Base-by-base conservation (phyloP, 1,140 invertebrate genomes). In the Neelides sp. region DNA sequence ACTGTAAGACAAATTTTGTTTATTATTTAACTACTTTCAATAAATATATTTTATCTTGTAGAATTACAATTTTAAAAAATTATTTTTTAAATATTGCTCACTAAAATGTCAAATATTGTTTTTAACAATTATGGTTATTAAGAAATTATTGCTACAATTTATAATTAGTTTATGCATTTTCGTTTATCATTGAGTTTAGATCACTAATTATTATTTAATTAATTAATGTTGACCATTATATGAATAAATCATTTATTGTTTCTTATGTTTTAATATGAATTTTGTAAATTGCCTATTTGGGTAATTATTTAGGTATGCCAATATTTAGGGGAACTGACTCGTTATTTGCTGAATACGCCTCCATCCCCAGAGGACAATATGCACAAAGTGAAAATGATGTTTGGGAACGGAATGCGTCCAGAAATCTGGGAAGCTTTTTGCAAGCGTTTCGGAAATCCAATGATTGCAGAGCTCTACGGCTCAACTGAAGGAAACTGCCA, bases 311-410 rank as follows among this genome's bases (percentile, higher is more conserved):
- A 78, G 73, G 72, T 71, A 28, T 71, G 70, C 3, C 78, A 80
- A 62, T 80, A 82, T 62, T 78, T 80, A 53, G 78, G 78, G 27
- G 78, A 80, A 65, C 75, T 78, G 17, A 80, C 78, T 64, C 69
- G 78, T 12, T 80, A 81, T 64, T 64, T 80, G 8, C 63, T 82
- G 37, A 71, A 71, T n/a, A 73, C 77, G 53, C 71, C 73, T 20
- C 59, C 63, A 24, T 62, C 65, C 7, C 68, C 69, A 13, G 64
- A 69, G 41, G 79, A 81, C 47, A 67, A 61, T 27, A 58, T 68
- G 41, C 78, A 81, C 61, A 69, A 68, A 47, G 68, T 81, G 8
- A 62, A 73, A 23, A 35, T 79, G 1, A 72, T 78, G 66, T 78
- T 73, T 64, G 78, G 78, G 7, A 81, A 82, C 68, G 78, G 78